These are phyloP conservation scores for Lutraria lutraria DNA, from an alignment of 2,888 invertebrate genomes.

Conservation along the genomic window DNA sequence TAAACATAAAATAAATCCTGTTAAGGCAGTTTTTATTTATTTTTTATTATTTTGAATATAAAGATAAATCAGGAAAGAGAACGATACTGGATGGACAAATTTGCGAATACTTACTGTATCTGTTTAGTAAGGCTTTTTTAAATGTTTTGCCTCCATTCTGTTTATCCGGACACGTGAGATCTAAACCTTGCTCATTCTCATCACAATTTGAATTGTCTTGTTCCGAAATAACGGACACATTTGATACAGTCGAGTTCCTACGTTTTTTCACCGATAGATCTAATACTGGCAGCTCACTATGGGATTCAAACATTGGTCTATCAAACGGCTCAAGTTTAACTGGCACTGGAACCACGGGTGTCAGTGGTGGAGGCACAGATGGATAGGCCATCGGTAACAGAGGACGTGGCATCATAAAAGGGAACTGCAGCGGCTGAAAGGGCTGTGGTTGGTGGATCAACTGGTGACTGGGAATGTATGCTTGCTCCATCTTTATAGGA, in stretches of 20 bases:
- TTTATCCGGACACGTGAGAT: slow-evolving; percentile 64
- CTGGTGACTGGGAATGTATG: slow-evolving; percentile 48
- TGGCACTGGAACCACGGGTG: slow-evolving; percentile 13
- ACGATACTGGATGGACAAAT: not conserved
- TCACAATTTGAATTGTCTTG: slow-evolving; percentile 27
- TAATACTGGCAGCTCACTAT: slow-evolving; percentile 55
- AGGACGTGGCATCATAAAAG: slow-evolving; percentile 59
- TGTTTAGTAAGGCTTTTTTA: slow-evolving; percentile 68
- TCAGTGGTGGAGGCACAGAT: slow-evolving; percentile 40
- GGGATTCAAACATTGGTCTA: slow-evolving; percentile 13
- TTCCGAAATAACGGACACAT: slow-evolving; percentile 34
- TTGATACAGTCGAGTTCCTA: slow-evolving; percentile 47
- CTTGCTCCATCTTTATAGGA: slow-evolving; percentile 58
- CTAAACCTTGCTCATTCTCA: slow-evolving; percentile 61
- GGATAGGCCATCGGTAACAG: slow-evolving; percentile 48
- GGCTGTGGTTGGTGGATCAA: slow-evolving; percentile 49
- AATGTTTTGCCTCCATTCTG: slow-evolving; percentile 68
- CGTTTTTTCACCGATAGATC: slow-evolving; percentile 65
- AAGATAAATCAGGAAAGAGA: not conserved
- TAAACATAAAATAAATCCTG: too few species aligned
- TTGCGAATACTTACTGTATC: slow-evolving; percentile 65
- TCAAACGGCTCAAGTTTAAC: slow-evolving; percentile 21
- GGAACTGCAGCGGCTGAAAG: slow-evolving; percentile 51
- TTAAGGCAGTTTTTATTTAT: too few species aligned
- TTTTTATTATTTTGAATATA: too few species aligned